Evolutionary conservation across 2,113 vertebrate genomes (phyloP).

Genomic region (Mormyrus iriodes): DNA sequence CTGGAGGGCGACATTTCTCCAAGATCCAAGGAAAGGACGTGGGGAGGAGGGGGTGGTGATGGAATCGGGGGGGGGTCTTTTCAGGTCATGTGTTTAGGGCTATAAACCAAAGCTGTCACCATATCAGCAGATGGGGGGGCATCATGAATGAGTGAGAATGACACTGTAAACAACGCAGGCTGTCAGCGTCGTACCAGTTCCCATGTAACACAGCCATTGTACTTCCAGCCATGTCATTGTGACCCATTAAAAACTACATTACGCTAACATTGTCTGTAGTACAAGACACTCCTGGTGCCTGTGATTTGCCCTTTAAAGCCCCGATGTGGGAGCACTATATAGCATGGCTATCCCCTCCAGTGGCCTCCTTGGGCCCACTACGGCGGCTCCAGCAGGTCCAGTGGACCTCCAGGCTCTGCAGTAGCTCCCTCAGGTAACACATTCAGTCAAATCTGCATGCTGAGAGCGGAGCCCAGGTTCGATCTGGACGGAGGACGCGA

Average conservation of each 20-base stretch:
- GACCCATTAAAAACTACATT: not conserved
- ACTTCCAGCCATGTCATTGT: not conserved
- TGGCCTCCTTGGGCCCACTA: too few species aligned
- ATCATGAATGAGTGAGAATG: not conserved
- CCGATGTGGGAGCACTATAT: not conserved
- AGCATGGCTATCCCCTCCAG: not conserved
- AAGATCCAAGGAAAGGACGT: not conserved
- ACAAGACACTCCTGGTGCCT: not conserved
- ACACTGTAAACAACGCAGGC: not conserved
- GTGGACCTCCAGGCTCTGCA: not conserved
- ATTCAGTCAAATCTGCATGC: not conserved
- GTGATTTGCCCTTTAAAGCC: not conserved
- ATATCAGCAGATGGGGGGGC: not conserved
- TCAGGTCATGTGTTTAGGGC: not conserved
- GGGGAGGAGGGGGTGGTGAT: not conserved
- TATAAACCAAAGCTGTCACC: not conserved
- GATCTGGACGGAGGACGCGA: not conserved
- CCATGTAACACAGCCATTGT: not conserved
- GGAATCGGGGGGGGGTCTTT: not conserved
- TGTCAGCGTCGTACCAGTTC: not conserved
- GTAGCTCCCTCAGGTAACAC: not conserved
- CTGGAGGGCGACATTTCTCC: not conserved
- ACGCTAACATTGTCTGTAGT: not conserved
- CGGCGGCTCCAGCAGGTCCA: not conserved
- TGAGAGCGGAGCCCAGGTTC: not conserved